Evolutionary conservation across 2,797 vertebrate genomes (phyloP), one percentile per base, ranked within the genome.

Genomic region (Periophthalmus magnuspinnatus): DNA sequence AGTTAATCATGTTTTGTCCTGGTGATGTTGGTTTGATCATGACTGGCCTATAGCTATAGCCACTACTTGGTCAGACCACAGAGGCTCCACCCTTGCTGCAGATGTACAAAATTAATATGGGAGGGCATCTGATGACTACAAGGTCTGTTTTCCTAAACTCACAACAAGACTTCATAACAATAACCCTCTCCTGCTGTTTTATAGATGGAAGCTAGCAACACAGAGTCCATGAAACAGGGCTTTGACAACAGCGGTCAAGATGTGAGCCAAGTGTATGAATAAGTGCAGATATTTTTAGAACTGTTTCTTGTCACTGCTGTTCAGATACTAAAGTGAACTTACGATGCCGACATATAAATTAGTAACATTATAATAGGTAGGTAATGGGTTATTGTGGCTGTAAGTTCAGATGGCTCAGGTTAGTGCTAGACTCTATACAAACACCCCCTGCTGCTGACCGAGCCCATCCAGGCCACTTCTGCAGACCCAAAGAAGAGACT

Each of bases 321-420:
- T 16, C 41, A 45, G 14, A 14, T 14, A 5, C 13, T 45, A 45
- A 45, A 45, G 14, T 45, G 3, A 45, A 45, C 41, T 14, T 45
- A 45, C 45, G 3, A 45, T 45, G 13, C 13, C 41, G 45, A 45
- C 41, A 5, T 14, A 45, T 13, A 45, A 14, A 45, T 14, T 5
- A 45, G 41, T 14, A 45, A 45, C 41, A 45, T 45, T 5, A 45
- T 16, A 45, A 45, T 45, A 45, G 13, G 17, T 33, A 13, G 16
- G 28, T 16, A 14, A 5, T 74, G 73, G 67, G 75, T 75, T 73
- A 58, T 73, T 74, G 88, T 77, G 83, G 73, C 82, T 79, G 68
- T 86, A 78, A 65, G 55, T 32, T 68, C 70, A 38, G 67, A 75
- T 84, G 88, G 87, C 79, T 82, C 64, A 34, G 55, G 55, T 65